Base-by-base conservation (phyloP, 2,888 invertebrate genomes). In the Keiferia lycopersicella region DNA sequence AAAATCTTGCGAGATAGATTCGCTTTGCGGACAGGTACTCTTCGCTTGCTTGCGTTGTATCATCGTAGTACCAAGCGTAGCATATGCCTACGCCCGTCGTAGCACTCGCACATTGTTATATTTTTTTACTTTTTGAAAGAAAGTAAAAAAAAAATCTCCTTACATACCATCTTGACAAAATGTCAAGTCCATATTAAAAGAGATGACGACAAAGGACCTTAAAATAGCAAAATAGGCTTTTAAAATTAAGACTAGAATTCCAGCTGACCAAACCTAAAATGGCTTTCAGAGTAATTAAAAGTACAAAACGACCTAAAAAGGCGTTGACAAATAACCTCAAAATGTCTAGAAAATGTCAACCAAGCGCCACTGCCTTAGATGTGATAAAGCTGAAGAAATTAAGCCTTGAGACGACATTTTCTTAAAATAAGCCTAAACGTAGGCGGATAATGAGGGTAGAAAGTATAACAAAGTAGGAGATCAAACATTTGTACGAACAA, bases 341-440 rank as follows among this genome's bases (percentile, higher is more conserved):
- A 26, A 26, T 20, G 53, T 53, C 53, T 6, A 26, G 53, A 53
- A 53, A 53, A 53, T 53, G 20, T 30, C 53, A 53, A 20, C n/a
- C 18, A 51, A 8, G 22, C 10, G 10, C 50, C 18, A 50, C 50
- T 20, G 20, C 18, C 50, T 26, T 2, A 53, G 26, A 26, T 20
- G 30, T 26, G 22, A 30, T 53, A 30, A 30, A 53, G 11, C 26
- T 53, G 4, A 22, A 53, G 53, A 30, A 26, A 53, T 53, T 53
- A 26, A 53, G 53, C 30, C 11, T 14, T 18, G 26, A 53, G 26
- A 26, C n/a, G 53, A 53, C 26, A 20, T 53, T 53, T 53, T 30
- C 26, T 20, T n/a, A 26, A 20, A 26, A 26, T 12, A 11, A 26
- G 1, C 26, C 30, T 26, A n/a, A 53, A 53, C 18, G 20, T 10